Evolutionary conservation across 2,113 vertebrate species (phyloP), one percentile per base, ranked within the genome.

Genomic region (Forbesichthys papilliferus): DNA sequence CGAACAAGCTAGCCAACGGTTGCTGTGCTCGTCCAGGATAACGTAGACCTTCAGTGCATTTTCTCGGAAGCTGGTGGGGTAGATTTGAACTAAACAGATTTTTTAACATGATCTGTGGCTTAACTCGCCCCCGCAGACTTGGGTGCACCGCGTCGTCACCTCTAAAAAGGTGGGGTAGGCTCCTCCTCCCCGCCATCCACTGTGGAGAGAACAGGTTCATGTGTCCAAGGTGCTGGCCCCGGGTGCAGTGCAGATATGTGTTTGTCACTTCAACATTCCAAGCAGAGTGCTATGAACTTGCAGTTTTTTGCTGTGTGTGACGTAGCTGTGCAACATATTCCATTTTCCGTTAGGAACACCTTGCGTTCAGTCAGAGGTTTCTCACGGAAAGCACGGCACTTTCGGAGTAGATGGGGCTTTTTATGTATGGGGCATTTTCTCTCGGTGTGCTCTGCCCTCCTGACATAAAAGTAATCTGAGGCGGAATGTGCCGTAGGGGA

Each of bases 11-110:
- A 81, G n/a, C 0, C 71, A 77, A 10, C 79, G 36, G n/a, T 74
- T 81, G 20, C 67, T 81, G 10, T 77, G 66, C 6, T 71, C 66
- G 6, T 74, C 60, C 1, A 63, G 1, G 1, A 80, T 68, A 13
- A 69, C 68, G 54, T 80, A 72, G 0, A 75, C 3, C 18, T 46
- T 73, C 0, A 69, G 5, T 6, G 73, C 64, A 1, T 27, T 27
- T 27, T 27, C 27, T 27, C 27, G 27, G 1, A 27, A 27, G 27
- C 27, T 27, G 27, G 27, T 27, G 27, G 27, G 27, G 27, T 27
- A 27, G 27, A 27, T 27, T 27, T 27, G 2, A 27, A 27, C 27
- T 27, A 2, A 27, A 27, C 27, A 27, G 27, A 70, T 76, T 27
- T 80, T 69, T 14, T 18, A 0, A 13, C 18, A 11, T 61, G 9